These are phyloP conservation scores for Bombus superbus DNA, from an alignment of 1,140 invertebrate species.

Conservation along the genomic window DNA sequence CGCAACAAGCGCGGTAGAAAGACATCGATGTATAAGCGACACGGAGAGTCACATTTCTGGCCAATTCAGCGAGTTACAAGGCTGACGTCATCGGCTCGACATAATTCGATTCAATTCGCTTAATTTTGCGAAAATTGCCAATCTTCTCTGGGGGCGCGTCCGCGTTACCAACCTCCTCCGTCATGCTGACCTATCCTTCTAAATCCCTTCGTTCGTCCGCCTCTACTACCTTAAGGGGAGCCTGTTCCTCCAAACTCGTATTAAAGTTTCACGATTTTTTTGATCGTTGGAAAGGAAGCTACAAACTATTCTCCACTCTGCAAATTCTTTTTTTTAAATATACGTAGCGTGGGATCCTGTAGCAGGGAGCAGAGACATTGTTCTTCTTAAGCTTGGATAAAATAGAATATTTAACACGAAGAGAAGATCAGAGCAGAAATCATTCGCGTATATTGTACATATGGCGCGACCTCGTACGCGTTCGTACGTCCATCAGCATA, in stretches of 20 bases:
- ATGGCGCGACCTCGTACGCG: too few relatives aligned
- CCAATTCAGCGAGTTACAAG: constrained; percentile 80
- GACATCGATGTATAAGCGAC: constrained; percentile 49
- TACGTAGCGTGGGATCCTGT: too few relatives aligned
- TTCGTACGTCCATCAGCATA: too few relatives aligned
- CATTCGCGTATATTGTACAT: too few relatives aligned
- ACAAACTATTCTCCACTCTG: background rate
- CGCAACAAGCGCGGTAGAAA: constrained; percentile 8
- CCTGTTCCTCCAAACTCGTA: background rate
- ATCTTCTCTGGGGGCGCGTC: constrained; percentile 69
- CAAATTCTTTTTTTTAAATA: background rate
- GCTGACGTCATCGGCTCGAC: constrained; percentile 79
- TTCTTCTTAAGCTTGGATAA: background rate
- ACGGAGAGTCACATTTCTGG: constrained; percentile 74
- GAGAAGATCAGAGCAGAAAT: too few relatives aligned
- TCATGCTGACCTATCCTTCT: constrained; percentile 45
- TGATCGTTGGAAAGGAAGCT: background rate
- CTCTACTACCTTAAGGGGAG: background rate
- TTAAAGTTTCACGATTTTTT: background rate
- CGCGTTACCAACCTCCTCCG: constrained; percentile 66
- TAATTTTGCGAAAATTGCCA: constrained; percentile 81
- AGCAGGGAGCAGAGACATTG: too few relatives aligned
- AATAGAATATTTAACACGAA: background rate
- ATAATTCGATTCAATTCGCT: constrained; percentile 81
- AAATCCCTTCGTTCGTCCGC: constrained; percentile 32